Percentiles rank a stretch among this genome's conserved stretches.
phyloP scores from a whole-genome alignment of 2,113 vertebrate species.

The Naja naja region DNA sequence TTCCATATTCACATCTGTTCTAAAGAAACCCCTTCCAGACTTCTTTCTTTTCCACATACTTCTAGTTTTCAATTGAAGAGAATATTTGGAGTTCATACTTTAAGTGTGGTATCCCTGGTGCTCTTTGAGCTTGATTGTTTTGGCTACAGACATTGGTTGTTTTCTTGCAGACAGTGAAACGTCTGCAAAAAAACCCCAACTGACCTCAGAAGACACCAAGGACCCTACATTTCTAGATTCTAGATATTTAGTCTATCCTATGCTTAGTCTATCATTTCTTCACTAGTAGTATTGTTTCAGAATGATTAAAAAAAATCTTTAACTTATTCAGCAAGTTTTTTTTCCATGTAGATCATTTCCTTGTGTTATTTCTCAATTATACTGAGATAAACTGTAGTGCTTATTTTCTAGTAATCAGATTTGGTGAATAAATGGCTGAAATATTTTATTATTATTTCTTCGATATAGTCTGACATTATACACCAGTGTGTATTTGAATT shows the following conservation, averaged over 20 bases:
- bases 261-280: neutral
- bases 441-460: constrained; percentile 14
- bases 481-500: constrained; percentile 85
- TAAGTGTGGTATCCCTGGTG: neutral
- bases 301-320: neutral
- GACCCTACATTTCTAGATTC: neutral
- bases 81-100: neutral
- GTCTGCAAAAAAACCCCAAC: neutral
- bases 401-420: neutral
- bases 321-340: neutral
- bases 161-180: neutral
- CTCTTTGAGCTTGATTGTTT: neutral
- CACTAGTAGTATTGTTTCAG: neutral
- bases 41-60: neutral
- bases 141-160: neutral
- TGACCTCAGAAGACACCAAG: neutral
- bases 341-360: neutral
- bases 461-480: constrained; percentile 79
- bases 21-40: neutral
- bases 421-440: neutral
- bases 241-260: neutral
- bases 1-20: neutral
- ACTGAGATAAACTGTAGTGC: constrained; percentile 3
- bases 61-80: neutral
- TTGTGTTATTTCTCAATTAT: neutral